Conservation (phyloP, 1,140 invertebrate genomes). For the Calliphora vicina region DNA sequence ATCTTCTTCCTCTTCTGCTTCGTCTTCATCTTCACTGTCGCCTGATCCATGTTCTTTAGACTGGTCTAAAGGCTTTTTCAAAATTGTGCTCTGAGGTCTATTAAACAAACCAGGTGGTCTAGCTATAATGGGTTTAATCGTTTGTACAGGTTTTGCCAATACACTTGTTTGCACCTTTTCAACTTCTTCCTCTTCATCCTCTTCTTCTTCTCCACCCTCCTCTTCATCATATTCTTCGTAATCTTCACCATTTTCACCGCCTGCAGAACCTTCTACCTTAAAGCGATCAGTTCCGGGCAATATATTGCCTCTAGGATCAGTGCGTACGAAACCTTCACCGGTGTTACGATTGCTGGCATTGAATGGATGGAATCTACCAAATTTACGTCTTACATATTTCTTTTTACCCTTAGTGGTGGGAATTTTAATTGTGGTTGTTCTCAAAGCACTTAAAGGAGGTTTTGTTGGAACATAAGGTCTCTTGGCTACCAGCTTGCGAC, state of each 20-base stretch:
- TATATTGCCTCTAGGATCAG: constrained; percentile 47
- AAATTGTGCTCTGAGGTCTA: constrained; percentile 37
- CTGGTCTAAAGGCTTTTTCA: constrained; percentile 36
- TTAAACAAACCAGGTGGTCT: constrained; percentile 32
- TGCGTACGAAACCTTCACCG: constrained; percentile 55
- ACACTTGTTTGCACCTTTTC: neutral
- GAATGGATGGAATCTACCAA: constrained; percentile 56
- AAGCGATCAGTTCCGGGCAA: constrained; percentile 52
- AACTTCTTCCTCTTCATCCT: constrained; percentile 45
- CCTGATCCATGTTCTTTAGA: constrained; percentile 5
- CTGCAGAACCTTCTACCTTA: constrained; percentile 38
- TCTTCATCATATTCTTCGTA: constrained; percentile 62
- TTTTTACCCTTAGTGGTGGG: constrained; percentile 38
- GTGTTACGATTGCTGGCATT: constrained; percentile 52
- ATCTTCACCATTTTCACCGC: neutral
- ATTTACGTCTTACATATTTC: constrained; percentile 56
- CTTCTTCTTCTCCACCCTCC: constrained; percentile 63
- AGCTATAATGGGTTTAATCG: constrained; percentile 29
- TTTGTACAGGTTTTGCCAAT: constrained; percentile 19
- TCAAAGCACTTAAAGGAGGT: neutral
- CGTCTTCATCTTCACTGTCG: constrained; percentile 39
- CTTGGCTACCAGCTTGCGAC: constrained; percentile 53
- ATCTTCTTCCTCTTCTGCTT: constrained; percentile 41
- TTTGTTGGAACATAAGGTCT: constrained; percentile 44
- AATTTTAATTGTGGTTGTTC: constrained; percentile 37